phyloP scores from a whole-genome alignment of 2,888 invertebrate genomes.

The Drosophila pseudotakahashii region DNA sequence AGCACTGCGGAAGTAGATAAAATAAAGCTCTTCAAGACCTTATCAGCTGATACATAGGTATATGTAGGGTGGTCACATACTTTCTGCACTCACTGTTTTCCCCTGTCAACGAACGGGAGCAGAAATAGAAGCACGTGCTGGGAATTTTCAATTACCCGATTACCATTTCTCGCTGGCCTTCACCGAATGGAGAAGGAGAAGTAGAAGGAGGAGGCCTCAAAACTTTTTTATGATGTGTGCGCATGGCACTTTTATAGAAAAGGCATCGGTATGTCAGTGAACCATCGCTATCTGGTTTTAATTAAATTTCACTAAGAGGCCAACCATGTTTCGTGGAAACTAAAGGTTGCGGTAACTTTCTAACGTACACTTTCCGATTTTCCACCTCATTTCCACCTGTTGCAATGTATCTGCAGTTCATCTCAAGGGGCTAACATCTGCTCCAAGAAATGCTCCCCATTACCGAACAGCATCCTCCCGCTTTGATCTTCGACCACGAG shows the following conservation, averaged over 20 bases:
- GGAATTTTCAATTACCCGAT: conserved; percentile 69
- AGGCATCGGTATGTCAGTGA: conserved; percentile 45
- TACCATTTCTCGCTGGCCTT: conserved; percentile 40
- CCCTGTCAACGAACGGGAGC: conserved; percentile 51
- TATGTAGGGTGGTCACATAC: conserved; percentile 6
- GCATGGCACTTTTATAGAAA: conserved; percentile 38
- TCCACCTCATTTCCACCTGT: conserved; percentile 46
- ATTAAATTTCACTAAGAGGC: conserved; percentile 58
- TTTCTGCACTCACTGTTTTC: conserved; percentile 56
- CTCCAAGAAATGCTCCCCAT: conserved; percentile 1
- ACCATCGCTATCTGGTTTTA: conserved; percentile 44
- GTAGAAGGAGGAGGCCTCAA: conserved; percentile 13
- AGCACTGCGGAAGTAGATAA: conserved; percentile 28
- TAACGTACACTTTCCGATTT: conserved; percentile 24
- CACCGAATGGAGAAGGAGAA: conserved; percentile 8
- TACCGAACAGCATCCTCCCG: conserved; percentile 23
- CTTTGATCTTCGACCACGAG: conserved; percentile 68
- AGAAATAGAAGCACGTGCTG: conserved; percentile 63
- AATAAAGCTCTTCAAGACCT: not conserved
- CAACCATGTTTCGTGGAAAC: conserved; percentile 42
- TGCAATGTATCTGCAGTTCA: conserved; percentile 43
- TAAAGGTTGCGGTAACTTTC: conserved; percentile 47
- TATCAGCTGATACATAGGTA: not conserved
- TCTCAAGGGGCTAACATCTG: conserved; percentile 44
- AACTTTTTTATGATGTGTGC: conserved; percentile 58